These are phyloP conservation scores for Neodiprion lecontei DNA, from an alignment of 1,140 invertebrate species.

Conservation along the genomic window DNA sequence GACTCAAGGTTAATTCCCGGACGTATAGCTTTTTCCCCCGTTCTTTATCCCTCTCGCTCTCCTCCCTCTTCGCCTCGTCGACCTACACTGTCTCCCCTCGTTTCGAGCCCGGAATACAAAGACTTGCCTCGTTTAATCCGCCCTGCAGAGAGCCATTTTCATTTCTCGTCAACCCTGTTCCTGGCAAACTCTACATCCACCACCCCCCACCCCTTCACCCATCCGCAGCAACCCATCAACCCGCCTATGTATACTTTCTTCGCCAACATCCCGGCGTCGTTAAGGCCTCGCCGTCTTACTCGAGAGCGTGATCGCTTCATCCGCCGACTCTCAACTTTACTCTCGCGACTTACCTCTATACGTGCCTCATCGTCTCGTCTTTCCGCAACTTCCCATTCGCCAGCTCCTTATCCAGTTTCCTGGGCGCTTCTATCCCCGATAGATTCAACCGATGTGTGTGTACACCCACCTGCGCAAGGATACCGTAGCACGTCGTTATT, in stretches of 20 bases:
- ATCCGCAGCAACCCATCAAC: no score
- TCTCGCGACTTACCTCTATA: neutral
- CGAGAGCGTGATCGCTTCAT: slow-evolving; percentile 2
- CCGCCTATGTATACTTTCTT: neutral
- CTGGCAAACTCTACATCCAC: neutral
- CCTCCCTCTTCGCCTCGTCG: neutral
- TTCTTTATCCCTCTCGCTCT: neutral
- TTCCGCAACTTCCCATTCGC: no score
- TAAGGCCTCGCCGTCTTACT: neutral
- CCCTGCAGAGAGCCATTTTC: neutral
- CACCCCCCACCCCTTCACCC: neutral
- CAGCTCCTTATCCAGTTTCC: no score
- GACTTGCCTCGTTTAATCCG: slow-evolving; percentile 4
- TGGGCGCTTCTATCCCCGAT: neutral
- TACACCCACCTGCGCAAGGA: neutral
- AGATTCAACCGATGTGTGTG: neutral
- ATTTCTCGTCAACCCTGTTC: slow-evolving; percentile 4
- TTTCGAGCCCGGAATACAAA: slow-evolving; percentile 2
- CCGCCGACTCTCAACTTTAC: neutral
- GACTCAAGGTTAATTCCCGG: neutral
- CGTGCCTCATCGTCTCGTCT: neutral
- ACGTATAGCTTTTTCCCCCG: neutral
- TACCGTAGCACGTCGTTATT: slow-evolving; percentile 24
- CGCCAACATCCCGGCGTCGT: neutral
- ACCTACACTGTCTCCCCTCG: slow-evolving; percentile 6